Evolutionary conservation across 2,797 vertebrate species (phyloP), one percentile per base, ranked within the genome.

Genomic region (Rhinatrema bivittatum): DNA sequence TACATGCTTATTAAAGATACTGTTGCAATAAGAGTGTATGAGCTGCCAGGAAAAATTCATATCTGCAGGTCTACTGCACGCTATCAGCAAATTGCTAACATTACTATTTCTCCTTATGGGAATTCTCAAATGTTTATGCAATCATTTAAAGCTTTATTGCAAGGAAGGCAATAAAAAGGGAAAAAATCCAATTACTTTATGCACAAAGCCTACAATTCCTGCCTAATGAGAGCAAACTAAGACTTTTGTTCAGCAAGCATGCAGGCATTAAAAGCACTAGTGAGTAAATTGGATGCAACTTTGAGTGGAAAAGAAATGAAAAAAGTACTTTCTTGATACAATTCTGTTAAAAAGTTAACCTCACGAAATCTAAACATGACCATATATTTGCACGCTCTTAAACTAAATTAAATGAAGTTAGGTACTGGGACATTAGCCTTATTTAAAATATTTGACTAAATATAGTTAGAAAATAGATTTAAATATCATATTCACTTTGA

Each of bases 121-220:
- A 68, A 50, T 61, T 75, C 53, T 68, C 27, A 65, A 58, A 58
- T 68, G 47, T 64, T 77, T 74, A 53, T 62, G 37, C 29, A 68
- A 11, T 65, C 53, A 62, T 72, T 63, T 60, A 62, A 63, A 56
- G 44, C 52, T 62, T 64, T 74, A 71, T 65, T 74, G 56, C 59
- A 56, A 60, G 60, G 52, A 44, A 60, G 49, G 45, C 62, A 67
- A 56, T 63, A 60, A 70, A 62, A 56, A 59, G 46, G 37, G 46
- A 68, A 63, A 42, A 64, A 81, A 71, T 76, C 48, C 61, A 83
- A 62, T 83, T 82, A 74, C 49, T 74, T 79, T 56, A 67, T 70
- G 50, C 56, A 65, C 61, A 62, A 43, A 47, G 28, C 56, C 50
- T 72, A 49, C 33, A 61, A 63, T 79, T 78, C 20, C 45, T 50